Base-by-base conservation (phyloP, 2,113 vertebrate genomes). In the Melospiza georgiana region DNA sequence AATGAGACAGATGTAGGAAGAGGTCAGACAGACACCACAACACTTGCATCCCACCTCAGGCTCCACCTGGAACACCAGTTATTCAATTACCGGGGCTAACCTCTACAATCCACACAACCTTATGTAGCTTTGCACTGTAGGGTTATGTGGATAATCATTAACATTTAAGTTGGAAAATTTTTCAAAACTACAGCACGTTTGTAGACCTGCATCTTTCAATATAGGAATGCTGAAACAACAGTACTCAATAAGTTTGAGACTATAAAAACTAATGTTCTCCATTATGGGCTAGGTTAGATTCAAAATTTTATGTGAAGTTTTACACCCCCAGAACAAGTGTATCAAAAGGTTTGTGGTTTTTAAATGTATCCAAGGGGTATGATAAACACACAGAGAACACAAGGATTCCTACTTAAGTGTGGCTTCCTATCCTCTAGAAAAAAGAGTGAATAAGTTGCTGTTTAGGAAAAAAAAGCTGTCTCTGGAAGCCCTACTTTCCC, bases 271-370 rank as follows among this genome's bases (percentile, higher is more conserved):
- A 23, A 19, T 12, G 4, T 12, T 77, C 4, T 35, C 31, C 3
- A 11, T n/a, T 57, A 41, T 22, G 18, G 21, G 10, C 12, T 72
- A 35, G 14, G 39, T 89, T 71, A 24, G 7, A 62, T 46, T 13
- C 43, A 63, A 94, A 72, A 57, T 17, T 15, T 28, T 48, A 25
- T 43, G 14, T 17, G 9, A 54, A 48, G 24, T 31, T 73, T 58
- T 77, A 66, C 3, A 6, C 75, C 71, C 28, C 16, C 11, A 11
- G 35, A 77, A 65, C 7, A 62, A 23, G 4, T 12, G 18, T 44
- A n/a, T 51, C 37, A 43, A n/a, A 8, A 76, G 14, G 7, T 28
- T 28, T 79, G 12, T 0, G 0, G 7, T 39, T 89, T 66, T 18
- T 62, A 49, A 69, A 73, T 9, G 10, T 39, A 41, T 33, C 37